Percentiles rank a stretch among this genome's conserved stretches.
phyloP scores from a whole-genome alignment of 1,140 invertebrate genomes.

The Luehdorfia chinensis region DNA sequence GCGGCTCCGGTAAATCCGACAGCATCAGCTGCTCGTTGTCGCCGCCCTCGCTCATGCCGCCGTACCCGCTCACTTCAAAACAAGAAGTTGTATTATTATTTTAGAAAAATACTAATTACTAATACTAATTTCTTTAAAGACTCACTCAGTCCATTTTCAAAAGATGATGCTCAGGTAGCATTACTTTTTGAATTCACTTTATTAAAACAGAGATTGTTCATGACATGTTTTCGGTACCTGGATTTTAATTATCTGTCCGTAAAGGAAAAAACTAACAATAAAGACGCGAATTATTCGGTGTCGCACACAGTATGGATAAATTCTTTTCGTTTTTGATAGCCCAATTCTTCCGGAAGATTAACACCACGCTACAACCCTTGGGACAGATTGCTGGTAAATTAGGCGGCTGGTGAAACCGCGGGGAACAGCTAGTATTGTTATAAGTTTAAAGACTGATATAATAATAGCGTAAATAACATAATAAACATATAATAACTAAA shows the following conservation, averaged over 20 bases:
- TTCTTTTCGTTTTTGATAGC: not conserved
- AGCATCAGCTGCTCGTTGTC: constrained; percentile 80
- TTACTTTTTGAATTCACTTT: too few species aligned
- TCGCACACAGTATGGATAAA: not conserved
- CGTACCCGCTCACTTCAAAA: constrained; percentile 41
- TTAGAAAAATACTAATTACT: not conserved
- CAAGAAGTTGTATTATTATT: not conserved
- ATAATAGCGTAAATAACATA: not conserved
- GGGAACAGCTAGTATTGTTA: not conserved
- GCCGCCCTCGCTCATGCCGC: constrained; percentile 55
- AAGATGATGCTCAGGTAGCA: too few species aligned
- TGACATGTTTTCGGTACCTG: too few species aligned
- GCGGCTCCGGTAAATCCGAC: constrained; percentile 92
- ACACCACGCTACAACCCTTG: not conserved
- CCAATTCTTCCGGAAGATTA: not conserved
- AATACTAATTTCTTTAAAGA: not conserved
- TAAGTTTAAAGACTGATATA: not conserved
- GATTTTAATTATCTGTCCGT: not conserved
- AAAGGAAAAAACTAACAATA: not conserved
- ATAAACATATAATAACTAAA: too few species aligned
- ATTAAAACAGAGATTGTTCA: too few species aligned
- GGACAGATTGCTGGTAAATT: not conserved
- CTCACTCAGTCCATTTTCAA: not conserved
- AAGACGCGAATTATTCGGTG: too few species aligned
- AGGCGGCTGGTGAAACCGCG: not conserved